Conservation (phyloP, 2,113 vertebrate species). For the Drymodes brunneopygia region DNA sequence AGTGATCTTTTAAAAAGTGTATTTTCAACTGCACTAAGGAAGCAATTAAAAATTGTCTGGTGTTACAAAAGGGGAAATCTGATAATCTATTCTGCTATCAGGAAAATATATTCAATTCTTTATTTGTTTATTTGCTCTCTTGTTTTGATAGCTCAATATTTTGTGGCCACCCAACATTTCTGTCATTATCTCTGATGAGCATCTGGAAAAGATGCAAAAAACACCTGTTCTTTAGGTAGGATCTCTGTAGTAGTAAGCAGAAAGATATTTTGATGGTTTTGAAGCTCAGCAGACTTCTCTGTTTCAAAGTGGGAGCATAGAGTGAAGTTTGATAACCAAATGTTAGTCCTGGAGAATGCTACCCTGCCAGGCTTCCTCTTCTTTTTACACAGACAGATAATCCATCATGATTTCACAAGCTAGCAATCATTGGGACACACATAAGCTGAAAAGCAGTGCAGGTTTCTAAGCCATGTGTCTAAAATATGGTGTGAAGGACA, state of each 20-base stretch:
- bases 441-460: neutral
- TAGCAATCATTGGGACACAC: neutral
- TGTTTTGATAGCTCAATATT: neutral
- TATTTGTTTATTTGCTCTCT: neutral
- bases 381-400: neutral
- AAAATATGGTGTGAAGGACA: neutral
- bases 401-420: neutral
- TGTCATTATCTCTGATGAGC: neutral
- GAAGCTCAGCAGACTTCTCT: neutral
- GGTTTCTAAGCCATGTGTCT: neutral
- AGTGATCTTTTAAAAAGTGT: neutral
- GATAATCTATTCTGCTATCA: neutral
- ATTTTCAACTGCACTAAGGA: neutral
- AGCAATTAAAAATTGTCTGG: neutral
- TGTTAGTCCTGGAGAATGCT: neutral
- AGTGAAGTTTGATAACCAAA: neutral
- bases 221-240: too few relatives aligned
- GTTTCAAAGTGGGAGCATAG: neutral
- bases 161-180: neutral
- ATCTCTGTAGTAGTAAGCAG: neutral
- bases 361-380: neutral
- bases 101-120: neutral
- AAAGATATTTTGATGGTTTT: neutral
- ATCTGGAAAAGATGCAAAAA: neutral
- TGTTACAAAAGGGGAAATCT: neutral